phyloP scores from a whole-genome alignment of 2,888 invertebrate genomes.

The Epirrita christyi region DNA sequence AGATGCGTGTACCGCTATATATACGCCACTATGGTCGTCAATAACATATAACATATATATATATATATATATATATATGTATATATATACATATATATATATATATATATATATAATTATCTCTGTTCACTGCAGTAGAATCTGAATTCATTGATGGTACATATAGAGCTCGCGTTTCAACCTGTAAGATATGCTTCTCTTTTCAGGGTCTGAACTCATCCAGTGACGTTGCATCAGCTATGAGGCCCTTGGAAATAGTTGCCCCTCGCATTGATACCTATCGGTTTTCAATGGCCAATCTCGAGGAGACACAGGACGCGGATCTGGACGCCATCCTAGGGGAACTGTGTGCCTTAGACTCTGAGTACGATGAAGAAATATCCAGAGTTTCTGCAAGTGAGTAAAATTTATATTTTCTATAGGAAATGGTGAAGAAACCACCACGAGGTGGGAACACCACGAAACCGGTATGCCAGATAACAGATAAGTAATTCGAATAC shows the following conservation, averaged over 20 bases:
- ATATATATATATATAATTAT: too few relatives aligned
- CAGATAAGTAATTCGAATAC: too few relatives aligned
- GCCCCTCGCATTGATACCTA: slow-evolving; percentile 95
- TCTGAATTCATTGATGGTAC: background rate
- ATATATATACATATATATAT: too few relatives aligned
- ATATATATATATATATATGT: too few relatives aligned
- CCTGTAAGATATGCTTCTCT: slow-evolving; percentile 28
- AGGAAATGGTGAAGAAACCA: too few relatives aligned
- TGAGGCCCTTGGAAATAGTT: slow-evolving; percentile 89
- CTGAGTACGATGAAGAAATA: slow-evolving; percentile 85
- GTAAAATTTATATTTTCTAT: slow-evolving; percentile 11
- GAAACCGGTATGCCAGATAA: too few relatives aligned
- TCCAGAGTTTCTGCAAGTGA: slow-evolving; percentile 74
- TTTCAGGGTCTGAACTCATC: slow-evolving; percentile 88
- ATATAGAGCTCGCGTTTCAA: background rate
- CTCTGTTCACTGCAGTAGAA: too few relatives aligned
- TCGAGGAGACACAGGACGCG: slow-evolving; percentile 98
- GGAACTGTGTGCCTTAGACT: slow-evolving; percentile 96
- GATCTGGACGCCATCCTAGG: slow-evolving; percentile 98
- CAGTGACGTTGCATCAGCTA: slow-evolving; percentile 77
- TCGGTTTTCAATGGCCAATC: slow-evolving; percentile 97
- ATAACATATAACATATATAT: too few relatives aligned
- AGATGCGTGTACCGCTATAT: too few relatives aligned
- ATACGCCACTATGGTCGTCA: too few relatives aligned
- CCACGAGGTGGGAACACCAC: too few relatives aligned